Percentiles rank a stretch among this genome's conserved stretches.
Conservation (phyloP, 2,888 invertebrate genomes). For the Colostygia pectinataria region DNA sequence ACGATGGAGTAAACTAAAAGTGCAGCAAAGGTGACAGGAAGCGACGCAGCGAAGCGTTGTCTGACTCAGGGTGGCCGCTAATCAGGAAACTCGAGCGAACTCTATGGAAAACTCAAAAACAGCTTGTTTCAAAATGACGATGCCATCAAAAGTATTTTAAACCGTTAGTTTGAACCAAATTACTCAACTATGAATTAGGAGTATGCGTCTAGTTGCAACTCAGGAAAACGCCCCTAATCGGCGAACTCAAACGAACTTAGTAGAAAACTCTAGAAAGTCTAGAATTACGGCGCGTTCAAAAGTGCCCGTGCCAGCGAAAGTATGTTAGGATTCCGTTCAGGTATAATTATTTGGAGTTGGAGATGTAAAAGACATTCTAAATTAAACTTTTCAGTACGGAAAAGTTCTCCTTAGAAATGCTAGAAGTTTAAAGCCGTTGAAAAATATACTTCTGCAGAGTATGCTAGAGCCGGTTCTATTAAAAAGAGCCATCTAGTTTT, state of each 20-base stretch:
- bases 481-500: not conserved
- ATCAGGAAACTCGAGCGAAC: conserved; percentile 47
- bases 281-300: conserved; percentile 25
- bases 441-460: conserved; percentile 6
- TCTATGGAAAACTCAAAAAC: conserved; percentile 61
- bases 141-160: conserved; percentile 1
- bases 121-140: not conserved
- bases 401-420: conserved; percentile 22
- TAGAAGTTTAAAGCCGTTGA: conserved; percentile 18
- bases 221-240: conserved; percentile 38
- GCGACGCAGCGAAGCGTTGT: conserved; percentile 68
- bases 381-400: conserved; percentile 22
- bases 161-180: conserved; percentile 1
- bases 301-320: conserved; percentile 22
- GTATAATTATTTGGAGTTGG: conserved; percentile 27
- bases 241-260: conserved; percentile 44
- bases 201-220: conserved; percentile 35
- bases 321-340: conserved; percentile 28
- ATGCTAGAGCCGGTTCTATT: not conserved
- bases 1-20: conserved; percentile 76
- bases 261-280: conserved; percentile 20
- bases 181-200: conserved; percentile 1
- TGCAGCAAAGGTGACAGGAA: conserved; percentile 80
- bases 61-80: conserved; percentile 41
- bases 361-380: conserved; percentile 29